phyloP scores from a whole-genome alignment of 1,140 invertebrate genomes.

The Dufourea novaeangliae region DNA sequence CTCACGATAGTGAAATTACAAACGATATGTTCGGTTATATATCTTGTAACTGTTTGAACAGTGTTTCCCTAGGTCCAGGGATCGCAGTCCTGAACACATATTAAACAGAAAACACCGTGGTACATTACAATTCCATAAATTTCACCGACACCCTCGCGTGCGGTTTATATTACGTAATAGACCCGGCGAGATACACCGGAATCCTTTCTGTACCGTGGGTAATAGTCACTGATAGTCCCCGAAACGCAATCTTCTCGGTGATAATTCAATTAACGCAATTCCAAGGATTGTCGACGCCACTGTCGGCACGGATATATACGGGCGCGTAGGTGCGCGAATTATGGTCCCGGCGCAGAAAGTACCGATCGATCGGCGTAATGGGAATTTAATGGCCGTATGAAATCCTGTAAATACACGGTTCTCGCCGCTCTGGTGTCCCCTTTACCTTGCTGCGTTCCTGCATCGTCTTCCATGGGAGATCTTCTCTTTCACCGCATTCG shows the following conservation, averaged over 20 bases:
- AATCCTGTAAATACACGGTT: slow-evolving; percentile 62
- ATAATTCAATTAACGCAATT: slow-evolving; percentile 55
- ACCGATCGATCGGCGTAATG: slow-evolving; percentile 60
- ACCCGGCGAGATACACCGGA: background rate
- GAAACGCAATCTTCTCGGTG: slow-evolving; percentile 29
- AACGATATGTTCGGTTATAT: too few relatives aligned
- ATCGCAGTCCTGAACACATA: too few relatives aligned
- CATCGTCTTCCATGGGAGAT: background rate
- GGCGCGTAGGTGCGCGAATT: slow-evolving; percentile 43
- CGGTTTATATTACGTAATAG: slow-evolving; percentile 5
- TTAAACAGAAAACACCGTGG: background rate
- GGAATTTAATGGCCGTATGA: slow-evolving; percentile 66
- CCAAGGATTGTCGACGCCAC: slow-evolving; percentile 45
- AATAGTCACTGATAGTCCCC: slow-evolving; percentile 6
- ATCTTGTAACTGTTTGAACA: too few relatives aligned
- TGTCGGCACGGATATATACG: slow-evolving; percentile 34
- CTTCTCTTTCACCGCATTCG: background rate
- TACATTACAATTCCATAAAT: slow-evolving; percentile 13
- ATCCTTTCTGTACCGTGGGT: background rate
- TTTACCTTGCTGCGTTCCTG: background rate
- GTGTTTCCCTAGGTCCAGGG: too few relatives aligned
- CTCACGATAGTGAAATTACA: too few relatives aligned
- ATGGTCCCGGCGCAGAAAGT: slow-evolving; percentile 57
- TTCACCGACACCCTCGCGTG: background rate
- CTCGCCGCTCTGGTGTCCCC: background rate